phyloP scores from a whole-genome alignment of 2,888 invertebrate species.

The Psylliodes chrysocephalus region DNA sequence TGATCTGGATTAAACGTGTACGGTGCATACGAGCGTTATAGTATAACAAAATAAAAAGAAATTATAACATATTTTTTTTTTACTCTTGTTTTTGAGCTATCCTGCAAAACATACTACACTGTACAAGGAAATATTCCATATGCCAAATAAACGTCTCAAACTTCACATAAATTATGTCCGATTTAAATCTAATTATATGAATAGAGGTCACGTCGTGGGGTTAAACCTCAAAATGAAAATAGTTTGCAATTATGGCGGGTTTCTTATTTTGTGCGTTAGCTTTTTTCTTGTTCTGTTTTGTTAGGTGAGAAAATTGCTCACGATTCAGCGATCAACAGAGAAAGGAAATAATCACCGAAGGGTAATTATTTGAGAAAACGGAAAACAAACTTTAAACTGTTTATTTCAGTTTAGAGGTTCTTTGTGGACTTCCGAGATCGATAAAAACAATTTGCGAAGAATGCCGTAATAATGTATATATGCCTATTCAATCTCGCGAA shows the following conservation, averaged over 20 bases:
- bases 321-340: conserved; percentile 18
- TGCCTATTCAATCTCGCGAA: conserved; percentile 2
- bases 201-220: background rate
- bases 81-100: too few species aligned
- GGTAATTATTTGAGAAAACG: conserved; percentile 35
- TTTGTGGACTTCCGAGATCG: conserved; percentile 20
- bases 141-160: too few species aligned
- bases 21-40: too few species aligned
- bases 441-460: conserved; percentile 25
- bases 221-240: background rate
- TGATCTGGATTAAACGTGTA: too few species aligned
- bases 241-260: conserved; percentile 3
- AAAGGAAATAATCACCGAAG: conserved; percentile 24
- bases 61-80: too few species aligned
- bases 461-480: conserved; percentile 8
- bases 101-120: too few species aligned
- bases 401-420: conserved; percentile 25
- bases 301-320: conserved; percentile 38
- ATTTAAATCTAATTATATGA: background rate
- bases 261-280: background rate
- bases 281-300: conserved; percentile 29
- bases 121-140: too few species aligned
- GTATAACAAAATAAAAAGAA: too few species aligned
- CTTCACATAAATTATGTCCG: background rate
- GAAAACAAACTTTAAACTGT: conserved; percentile 30